These are phyloP conservation scores for Drosophila bocki DNA, from an alignment of 1,140 invertebrate genomes.

Conservation along the genomic window DNA sequence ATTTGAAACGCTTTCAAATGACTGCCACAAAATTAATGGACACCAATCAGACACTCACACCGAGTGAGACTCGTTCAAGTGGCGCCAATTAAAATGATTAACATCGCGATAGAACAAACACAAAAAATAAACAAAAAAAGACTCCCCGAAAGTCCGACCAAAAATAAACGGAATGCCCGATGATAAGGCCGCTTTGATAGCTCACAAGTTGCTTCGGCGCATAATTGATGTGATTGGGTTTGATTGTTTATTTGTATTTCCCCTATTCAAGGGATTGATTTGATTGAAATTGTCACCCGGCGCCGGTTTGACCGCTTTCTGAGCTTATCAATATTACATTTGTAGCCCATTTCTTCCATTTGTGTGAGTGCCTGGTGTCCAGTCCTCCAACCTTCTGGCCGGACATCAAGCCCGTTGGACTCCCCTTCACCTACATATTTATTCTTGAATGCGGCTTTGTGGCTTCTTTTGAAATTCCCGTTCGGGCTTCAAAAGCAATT, in stretches of 20 bases:
- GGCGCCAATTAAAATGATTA: slow-evolving; percentile 82
- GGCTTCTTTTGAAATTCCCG: slow-evolving; percentile 55
- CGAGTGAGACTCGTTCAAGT: slow-evolving; percentile 57
- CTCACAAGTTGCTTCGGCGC: slow-evolving; percentile 68
- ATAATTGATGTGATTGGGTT: slow-evolving; percentile 83
- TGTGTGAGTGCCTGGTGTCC: no score
- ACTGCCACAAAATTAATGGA: slow-evolving; percentile 71
- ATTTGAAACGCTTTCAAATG: slow-evolving; percentile 79
- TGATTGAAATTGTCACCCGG: slow-evolving; percentile 47
- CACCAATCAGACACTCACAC: slow-evolving; percentile 59
- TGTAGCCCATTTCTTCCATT: slow-evolving; percentile 39
- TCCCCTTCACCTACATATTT: slow-evolving; percentile 11
- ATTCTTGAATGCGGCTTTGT: slow-evolving; percentile 41
- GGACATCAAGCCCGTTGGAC: slow-evolving; percentile 19
- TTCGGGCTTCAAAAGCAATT: slow-evolving; percentile 76
- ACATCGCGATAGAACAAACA: slow-evolving; percentile 68
- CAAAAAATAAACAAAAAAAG: slow-evolving; percentile 34
- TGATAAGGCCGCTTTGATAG: slow-evolving; percentile 67
- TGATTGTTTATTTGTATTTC: slow-evolving; percentile 77
- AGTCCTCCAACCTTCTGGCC: slow-evolving; percentile 8
- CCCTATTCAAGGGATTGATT: slow-evolving; percentile 49
- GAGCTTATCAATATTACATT: slow-evolving; percentile 77
- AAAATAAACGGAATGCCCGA: slow-evolving; percentile 45
- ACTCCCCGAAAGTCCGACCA: slow-evolving; percentile 24
- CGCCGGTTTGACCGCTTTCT: slow-evolving; percentile 64